A percentile compares a stretch with the other conserved stretches of the same genome.
Conservation (phyloP, 2,888 invertebrate species). For the Syrphus vitripennis region DNA sequence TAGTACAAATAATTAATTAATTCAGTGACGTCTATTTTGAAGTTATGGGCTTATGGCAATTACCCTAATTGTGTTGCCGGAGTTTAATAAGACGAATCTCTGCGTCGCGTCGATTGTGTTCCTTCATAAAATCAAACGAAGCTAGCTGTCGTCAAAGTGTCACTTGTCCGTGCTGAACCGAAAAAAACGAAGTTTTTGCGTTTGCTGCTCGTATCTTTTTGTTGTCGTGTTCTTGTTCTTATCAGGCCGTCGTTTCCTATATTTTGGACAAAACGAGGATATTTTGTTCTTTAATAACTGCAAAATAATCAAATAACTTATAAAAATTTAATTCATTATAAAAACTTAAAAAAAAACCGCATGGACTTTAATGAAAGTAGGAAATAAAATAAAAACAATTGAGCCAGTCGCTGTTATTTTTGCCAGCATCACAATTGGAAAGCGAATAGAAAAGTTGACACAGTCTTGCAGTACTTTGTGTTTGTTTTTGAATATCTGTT, state of each 20-base stretch:
- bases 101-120: too few species aligned
- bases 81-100: too few species aligned
- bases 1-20: too few species aligned
- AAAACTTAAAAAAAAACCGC: neutral
- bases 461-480: neutral
- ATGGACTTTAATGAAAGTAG: neutral
- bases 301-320: neutral
- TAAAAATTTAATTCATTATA: neutral
- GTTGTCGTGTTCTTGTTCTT: neutral
- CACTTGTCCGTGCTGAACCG: neutral
- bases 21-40: too few species aligned
- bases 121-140: too few species aligned
- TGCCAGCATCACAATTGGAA: slow-evolving; percentile 45
- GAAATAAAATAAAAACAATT: neutral
- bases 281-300: neutral
- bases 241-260: too few species aligned
- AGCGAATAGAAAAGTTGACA: neutral
- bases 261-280: too few species aligned
- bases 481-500: neutral
- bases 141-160: too few species aligned
- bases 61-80: too few species aligned
- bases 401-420: neutral
- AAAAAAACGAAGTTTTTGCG: neutral
- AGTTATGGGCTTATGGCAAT: too few species aligned
- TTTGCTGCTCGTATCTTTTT: neutral